Evolutionary conservation across 2,888 invertebrate species (phyloP), one percentile per base, ranked within the genome.

Genomic region (Eupithecia dodoneata): DNA sequence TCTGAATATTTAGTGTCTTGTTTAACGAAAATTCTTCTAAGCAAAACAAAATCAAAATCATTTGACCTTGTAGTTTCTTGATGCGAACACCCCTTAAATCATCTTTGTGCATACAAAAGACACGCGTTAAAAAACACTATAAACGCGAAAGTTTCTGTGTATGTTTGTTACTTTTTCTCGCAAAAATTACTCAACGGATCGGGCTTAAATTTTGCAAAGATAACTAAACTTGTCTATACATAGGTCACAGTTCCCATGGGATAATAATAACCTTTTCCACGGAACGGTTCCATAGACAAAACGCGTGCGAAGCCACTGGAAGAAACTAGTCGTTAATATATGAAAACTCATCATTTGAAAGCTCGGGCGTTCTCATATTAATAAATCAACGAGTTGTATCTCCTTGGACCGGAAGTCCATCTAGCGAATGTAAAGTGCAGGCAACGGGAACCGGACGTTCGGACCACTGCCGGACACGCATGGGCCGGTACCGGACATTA

Each of bases 351-450:
- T 55, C 1, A 69, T 45, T 18, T 12, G 47, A 30, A 47, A 49
- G 4, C 47, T 70, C 47, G 70, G 47, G 70, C 12, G 70, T 47
- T 66, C 42, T 47, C n/a, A 47, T 18, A 66, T 63, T 63, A 70
- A 80, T 82, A 83, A 81, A 82, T 81, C 80, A 79, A 80, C 79
- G 80, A 76, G 77, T 75, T 80, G 79, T 80, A 77, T 79, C 80
- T 85, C 77, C 81, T 77, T 83, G 87, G 87, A 89, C 89, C 94
- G 94, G 94, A 95, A 94, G 92, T 92, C 92, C 92, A 93, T 94
- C 91, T 91, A 92, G 90, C 87, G 82, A 85, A 83, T 84, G 84
- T 83, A 82, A 83, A 87, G 86, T 84, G 84, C 77, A 81, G 83
- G 86, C 85, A 82, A 85, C 80, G 76, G 88, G 3, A 80, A 78